Conservation (phyloP, 2,797 vertebrate species). For the Miichthys miiuy region DNA sequence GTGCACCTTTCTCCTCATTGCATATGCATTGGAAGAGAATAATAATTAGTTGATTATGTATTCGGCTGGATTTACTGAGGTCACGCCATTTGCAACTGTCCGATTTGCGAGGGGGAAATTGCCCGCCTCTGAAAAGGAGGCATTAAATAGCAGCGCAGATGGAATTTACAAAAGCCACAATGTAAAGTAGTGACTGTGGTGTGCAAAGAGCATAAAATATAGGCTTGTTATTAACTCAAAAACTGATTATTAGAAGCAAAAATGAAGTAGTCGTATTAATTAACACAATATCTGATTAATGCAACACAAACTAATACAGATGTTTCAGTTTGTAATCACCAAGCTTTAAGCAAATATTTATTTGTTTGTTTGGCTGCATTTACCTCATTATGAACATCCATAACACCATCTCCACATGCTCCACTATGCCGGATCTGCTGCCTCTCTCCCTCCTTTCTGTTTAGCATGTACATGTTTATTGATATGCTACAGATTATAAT, state of each 20-base stretch:
- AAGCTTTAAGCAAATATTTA: no score
- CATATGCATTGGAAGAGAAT: neutral
- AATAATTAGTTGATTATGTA: neutral
- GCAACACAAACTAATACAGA: neutral
- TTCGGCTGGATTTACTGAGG: neutral
- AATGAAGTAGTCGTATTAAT: neutral
- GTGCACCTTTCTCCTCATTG: neutral
- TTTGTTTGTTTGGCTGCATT: neutral
- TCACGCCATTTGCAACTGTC: neutral
- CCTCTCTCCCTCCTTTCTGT: neutral
- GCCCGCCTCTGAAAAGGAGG: neutral
- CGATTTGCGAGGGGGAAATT: neutral
- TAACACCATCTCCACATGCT: neutral
- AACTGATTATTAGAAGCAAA: neutral
- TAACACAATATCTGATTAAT: neutral
- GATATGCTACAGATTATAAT: neutral
- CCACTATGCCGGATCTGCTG: neutral
- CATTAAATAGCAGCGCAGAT: neutral
- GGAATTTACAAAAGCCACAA: neutral
- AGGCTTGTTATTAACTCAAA: neutral
- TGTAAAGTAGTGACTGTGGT: neutral
- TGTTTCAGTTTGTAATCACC: neutral
- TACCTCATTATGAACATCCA: neutral
- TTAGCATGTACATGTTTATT: neutral
- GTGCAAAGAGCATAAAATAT: neutral